Conservation (phyloP, 2,113 vertebrate species). For the Acanthisitta chloris region DNA sequence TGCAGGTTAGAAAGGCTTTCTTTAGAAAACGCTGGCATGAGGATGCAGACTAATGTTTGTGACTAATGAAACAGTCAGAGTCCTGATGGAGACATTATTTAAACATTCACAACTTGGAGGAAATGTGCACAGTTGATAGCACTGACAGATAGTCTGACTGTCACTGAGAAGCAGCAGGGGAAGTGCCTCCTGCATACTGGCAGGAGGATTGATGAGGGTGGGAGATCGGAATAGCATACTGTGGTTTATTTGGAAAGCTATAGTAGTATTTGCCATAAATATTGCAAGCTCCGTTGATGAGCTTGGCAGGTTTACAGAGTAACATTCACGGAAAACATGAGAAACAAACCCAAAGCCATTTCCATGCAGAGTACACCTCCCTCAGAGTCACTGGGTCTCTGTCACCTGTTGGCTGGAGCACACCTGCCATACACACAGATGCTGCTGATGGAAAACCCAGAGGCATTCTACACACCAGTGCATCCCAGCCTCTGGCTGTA, state of each 20-base stretch:
- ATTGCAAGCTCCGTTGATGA: not conserved
- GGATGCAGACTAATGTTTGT: not conserved
- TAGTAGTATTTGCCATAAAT: conserved; percentile 23
- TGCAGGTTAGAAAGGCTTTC: conserved; percentile 12
- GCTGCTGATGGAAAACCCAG: not conserved
- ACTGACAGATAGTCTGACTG: conserved; percentile 11
- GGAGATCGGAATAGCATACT: not conserved
- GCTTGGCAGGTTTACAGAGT: conserved; percentile 16
- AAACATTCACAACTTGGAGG: conserved; percentile 23
- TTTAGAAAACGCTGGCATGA: conserved; percentile 7
- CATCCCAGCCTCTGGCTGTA: not conserved
- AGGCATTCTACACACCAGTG: not conserved
- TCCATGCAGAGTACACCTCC: not conserved
- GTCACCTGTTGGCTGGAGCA: not conserved
- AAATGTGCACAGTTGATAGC: conserved; percentile 17
- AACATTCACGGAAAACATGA: not conserved
- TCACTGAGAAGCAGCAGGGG: not conserved
- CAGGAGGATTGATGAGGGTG: not conserved
- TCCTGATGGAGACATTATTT: not conserved
- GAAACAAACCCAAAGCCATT: not conserved
- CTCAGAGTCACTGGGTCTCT: conserved; percentile 6
- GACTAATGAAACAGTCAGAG: conserved; percentile 6
- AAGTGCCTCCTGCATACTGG: not conserved
- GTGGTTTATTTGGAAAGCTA: conserved; percentile 28
- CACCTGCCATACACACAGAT: not conserved